Conservation (phyloP, 2,797 vertebrate genomes). For the Lates japonicus region DNA sequence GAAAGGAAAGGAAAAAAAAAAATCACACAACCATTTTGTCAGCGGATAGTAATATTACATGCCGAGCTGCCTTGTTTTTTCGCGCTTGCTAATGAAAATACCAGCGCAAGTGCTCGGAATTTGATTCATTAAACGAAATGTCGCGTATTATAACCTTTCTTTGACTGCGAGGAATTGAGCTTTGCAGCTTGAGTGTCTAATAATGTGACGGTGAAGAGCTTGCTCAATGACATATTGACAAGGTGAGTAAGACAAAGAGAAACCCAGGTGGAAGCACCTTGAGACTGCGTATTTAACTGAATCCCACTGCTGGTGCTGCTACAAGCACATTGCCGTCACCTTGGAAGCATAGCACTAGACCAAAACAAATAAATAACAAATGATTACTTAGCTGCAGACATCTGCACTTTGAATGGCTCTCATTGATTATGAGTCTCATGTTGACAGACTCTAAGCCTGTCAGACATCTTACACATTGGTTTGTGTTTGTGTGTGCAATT, state of each 20-base stretch:
- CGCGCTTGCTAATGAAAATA: conserved; percentile 2
- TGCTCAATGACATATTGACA: conserved; percentile 12
- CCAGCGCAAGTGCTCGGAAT: not conserved
- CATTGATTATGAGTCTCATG: conserved; percentile 65
- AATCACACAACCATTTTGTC: conserved; percentile 37
- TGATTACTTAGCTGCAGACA: conserved; percentile 45
- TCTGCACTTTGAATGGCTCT: conserved; percentile 49
- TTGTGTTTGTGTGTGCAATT: not conserved
- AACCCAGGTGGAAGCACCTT: conserved; percentile 14
- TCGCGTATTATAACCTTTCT: not conserved
- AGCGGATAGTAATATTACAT: conserved; percentile 2
- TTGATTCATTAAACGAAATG: conserved; percentile 24
- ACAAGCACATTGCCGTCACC: no score
- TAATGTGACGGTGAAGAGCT: not conserved
- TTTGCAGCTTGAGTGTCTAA: not conserved
- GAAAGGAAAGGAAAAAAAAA: not conserved
- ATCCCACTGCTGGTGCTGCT: no score
- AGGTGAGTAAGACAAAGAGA: conserved; percentile 13
- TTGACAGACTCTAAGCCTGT: conserved; percentile 42
- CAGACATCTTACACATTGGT: conserved; percentile 11
- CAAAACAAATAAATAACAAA: not conserved
- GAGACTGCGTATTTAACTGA: conserved; percentile 9
- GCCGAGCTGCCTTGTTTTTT: conserved; percentile 3
- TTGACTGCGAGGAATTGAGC: not conserved
- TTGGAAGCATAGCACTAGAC: conserved; percentile 21